Evolutionary conservation across 2,888 invertebrate species (phyloP).

Genomic region (Iphiclides podalirius): DNA sequence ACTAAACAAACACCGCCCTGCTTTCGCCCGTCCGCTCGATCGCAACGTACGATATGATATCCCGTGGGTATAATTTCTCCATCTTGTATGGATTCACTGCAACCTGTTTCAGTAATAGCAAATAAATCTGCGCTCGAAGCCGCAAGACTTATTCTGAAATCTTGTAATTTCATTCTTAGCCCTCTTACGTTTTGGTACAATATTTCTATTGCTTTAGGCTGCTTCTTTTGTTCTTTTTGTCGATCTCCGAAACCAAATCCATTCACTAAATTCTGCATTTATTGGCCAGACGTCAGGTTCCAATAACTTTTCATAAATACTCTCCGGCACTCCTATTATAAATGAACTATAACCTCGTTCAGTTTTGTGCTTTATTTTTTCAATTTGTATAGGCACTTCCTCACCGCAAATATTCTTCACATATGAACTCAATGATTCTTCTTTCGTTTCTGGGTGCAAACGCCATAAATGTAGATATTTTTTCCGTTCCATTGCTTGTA

Average conservation of each 20-base stretch:
- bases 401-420: neutral
- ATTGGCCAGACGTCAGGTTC: neutral
- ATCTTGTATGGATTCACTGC: slow-evolving; percentile 27
- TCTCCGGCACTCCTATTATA: neutral
- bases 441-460: neutral
- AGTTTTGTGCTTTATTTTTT: neutral
- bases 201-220: neutral
- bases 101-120: too few relatives aligned
- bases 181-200: slow-evolving; percentile 26
- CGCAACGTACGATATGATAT: slow-evolving; percentile 4
- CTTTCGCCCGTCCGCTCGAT: slow-evolving; percentile 13
- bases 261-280: neutral
- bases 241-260: too few relatives aligned
- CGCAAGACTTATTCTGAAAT: slow-evolving; percentile 18
- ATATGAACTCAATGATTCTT: neutral
- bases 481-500: neutral
- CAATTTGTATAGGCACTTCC: neutral
- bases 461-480: slow-evolving; percentile 3
- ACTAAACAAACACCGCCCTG: slow-evolving; percentile 13
- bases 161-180: slow-evolving; percentile 20
- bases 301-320: too few relatives aligned
- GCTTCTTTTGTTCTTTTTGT: neutral
- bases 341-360: neutral
- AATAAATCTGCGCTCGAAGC: slow-evolving; percentile 25
- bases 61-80: slow-evolving; percentile 26